Base-by-base conservation (phyloP, 2,888 invertebrate genomes). In the Plebejus melissa region DNA sequence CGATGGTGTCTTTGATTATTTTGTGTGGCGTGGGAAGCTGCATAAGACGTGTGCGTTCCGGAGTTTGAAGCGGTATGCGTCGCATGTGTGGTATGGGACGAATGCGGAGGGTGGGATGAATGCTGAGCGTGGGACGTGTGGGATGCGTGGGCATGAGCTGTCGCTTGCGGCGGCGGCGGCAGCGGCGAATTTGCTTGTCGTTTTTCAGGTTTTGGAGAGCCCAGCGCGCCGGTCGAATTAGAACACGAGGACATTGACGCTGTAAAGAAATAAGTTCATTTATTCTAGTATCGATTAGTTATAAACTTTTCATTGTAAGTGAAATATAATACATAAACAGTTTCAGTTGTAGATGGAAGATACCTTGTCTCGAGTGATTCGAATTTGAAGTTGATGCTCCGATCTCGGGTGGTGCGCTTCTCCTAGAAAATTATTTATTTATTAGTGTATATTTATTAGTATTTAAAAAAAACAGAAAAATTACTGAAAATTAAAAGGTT, bases 121-220 rank as follows among this genome's bases (percentile, higher is more conserved):
- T 79, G 77, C 13, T 77, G 75, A 28, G 38, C 82, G 81, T 54
- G 82, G 77, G 72, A 74, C 16, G 54, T 71, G 60, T 77, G 79
- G 4, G 69, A 58, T 7, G 70, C 50, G 70, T 80, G 82, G 3
- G 54, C 54, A 16, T 54, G 54, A 1, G 54, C 16, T 6, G 77
- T 72, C 46, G 80, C 74, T 76, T 82, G 78, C 76, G 87, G 84
- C 1, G 97, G 97, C 3, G 97, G 97, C 5, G 98, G 98, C 46
- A 98, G 88, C 0, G 98, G 98, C 0, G 97, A 98, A 87, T 98
- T 98, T 0, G 98, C 98, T 87, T 97, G 97, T 2, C 98, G 95
- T 89, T 98, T 97, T 88, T 98, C 98, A 0, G 97, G 97, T 86
- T 98, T 98, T 0, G 97, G 98, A 0, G 98, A 98, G 16, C 97